Evolutionary conservation across 2,888 invertebrate species (phyloP), one percentile per base, ranked within the genome.

Genomic region (Sicus ferrugineus): DNA sequence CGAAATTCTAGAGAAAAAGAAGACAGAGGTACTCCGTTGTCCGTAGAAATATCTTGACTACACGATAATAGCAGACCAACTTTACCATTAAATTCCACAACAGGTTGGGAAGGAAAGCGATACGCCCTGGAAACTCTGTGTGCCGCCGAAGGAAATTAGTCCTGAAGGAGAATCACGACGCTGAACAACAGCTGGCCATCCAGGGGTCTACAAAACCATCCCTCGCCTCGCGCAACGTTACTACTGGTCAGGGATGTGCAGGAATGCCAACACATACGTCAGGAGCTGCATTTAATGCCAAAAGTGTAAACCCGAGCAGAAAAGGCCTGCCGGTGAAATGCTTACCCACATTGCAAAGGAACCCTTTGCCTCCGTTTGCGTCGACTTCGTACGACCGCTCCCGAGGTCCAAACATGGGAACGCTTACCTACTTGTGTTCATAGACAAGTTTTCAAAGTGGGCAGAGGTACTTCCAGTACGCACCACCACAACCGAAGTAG

Each of bases 61-160:
- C n/a, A n/a, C n/a, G n/a, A n/a, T n/a, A n/a, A n/a, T n/a, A n/a
- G n/a, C n/a, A n/a, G n/a, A n/a, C n/a, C n/a, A n/a, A n/a, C n/a
- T n/a, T n/a, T n/a, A n/a, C n/a, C n/a, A n/a, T n/a, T n/a, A n/a
- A n/a, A n/a, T n/a, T n/a, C n/a, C n/a, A n/a, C n/a, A n/a, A n/a
- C n/a, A n/a, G n/a, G n/a, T n/a, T n/a, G n/a, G n/a, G n/a, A n/a
- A n/a, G n/a, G n/a, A 34, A 31, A 2, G 34, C 30, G 14, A 34
- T 2, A 6, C 30, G 6, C 4, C 9, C 2, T 65, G 65, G 65
- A 65, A 50, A 34, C 54, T 65, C 14, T 65, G n/a, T 28, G 56
- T 34, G 26, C 34, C 65, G 7, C 7, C 16, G 30, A n/a, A 28
- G 26, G 5, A 34, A 50, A 28, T 4, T 23, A 2, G 28, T 28